A percentile compares a stretch with the other conserved stretches of the same genome.
Evolutionary conservation across 2,113 vertebrate genomes (phyloP).

Genomic region (Gallinago media): DNA sequence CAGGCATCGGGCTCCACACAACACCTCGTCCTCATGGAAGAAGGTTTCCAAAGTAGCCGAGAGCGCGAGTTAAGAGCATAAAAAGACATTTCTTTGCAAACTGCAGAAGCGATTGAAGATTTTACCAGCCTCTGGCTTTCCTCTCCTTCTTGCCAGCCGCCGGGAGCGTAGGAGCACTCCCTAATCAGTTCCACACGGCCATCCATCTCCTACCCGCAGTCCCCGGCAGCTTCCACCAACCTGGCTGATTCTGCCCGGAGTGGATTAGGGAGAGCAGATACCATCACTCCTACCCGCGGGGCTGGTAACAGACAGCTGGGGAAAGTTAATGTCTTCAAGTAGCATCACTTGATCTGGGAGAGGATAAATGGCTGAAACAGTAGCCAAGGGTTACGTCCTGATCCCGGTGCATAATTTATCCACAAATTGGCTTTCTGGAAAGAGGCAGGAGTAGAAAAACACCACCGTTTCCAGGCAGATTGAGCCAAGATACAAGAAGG

Average conservation of each 20-base stretch:
- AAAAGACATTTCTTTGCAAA: neutral
- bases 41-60: neutral
- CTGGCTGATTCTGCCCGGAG: neutral
- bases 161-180: neutral
- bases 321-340: conserved; percentile 36
- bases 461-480: neutral
- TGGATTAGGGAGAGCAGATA: neutral
- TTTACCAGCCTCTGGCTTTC: neutral
- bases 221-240: neutral
- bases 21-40: neutral
- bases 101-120: neutral
- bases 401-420: neutral
- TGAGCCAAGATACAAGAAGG: neutral
- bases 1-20: neutral
- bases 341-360: conserved; percentile 43
- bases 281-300: neutral
- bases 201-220: conserved; percentile 35
- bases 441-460: neutral
- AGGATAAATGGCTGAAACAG: conserved; percentile 42
- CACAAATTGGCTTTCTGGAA: conserved; percentile 12
- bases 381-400: conserved; percentile 50
- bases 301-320: neutral
- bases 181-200: neutral
- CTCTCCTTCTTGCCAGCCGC: neutral
- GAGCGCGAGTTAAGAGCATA: neutral